Base-by-base conservation (phyloP, 1,140 invertebrate species). In the Magallana gigas region DNA sequence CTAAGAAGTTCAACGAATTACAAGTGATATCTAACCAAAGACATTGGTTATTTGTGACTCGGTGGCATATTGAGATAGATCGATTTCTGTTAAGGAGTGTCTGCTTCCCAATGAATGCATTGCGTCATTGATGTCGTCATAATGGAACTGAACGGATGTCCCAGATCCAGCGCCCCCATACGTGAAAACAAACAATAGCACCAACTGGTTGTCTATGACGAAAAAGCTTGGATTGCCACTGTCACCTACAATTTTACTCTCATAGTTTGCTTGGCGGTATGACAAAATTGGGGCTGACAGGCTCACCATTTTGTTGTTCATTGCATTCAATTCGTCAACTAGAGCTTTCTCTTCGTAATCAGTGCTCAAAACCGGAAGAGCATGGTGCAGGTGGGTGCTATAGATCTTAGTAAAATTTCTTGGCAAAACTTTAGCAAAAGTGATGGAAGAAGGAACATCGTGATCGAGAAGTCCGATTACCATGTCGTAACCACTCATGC, bases 281-380 rank as follows among this genome's bases (percentile, higher is more conserved):
- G 89, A 90, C 9, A 29, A 18, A 6, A 5, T 12, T 0, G 91
- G 92, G 14, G 4, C n/a, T 23, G n/a, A 64, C 2, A 92, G 86
- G 8, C 23, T 60, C 11, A 88, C 89, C 84, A 90, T 90, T 12
- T 80, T 87, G 8, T 36, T 57, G 8, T 16, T 18, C 83, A 90
- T 90, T 14, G 76, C 57, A 23, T 14, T 18, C 9, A 91, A 86
- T 58, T 92, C 88, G 16, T 88, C 89, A n/a, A 92, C 90, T 5
- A 92, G 80, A 9, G 92, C 92, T 59, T 92, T 92, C 81, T 92
- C 92, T 81, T 92, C 92, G 81, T 90, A 91, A 80, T 92, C 91
- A 5, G 90, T 91, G 83, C 88, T 90, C 16, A 92, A 29, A n/a
- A 90, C 90, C 0, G 92, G 91, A 1, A 92, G 56, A 18, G n/a